Conservation (phyloP, 2,797 vertebrate species). For the Lepus townsendii region DNA sequence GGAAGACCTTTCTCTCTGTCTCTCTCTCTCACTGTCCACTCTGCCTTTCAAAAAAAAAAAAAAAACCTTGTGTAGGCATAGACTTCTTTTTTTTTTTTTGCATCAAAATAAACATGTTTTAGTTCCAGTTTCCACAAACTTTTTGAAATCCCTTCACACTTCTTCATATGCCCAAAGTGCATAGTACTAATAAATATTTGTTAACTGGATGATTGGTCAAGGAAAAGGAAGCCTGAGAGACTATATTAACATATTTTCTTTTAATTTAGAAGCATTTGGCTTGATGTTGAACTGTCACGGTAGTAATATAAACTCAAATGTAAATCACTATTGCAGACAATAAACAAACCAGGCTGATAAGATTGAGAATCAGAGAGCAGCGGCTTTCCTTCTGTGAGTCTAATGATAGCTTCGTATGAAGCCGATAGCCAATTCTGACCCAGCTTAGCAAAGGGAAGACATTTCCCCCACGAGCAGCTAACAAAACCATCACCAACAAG, state of each 20-base stretch:
- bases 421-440: neutral
- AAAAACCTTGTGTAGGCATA: too few species aligned
- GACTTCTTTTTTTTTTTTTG: too few species aligned
- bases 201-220: neutral
- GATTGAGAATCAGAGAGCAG: neutral
- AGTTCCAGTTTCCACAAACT: too few species aligned
- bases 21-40: too few species aligned
- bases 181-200: neutral
- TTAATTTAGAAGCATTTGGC: neutral
- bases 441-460: neutral
- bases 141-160: neutral
- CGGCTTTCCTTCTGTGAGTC: neutral
- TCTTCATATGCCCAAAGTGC: neutral
- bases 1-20: too few species aligned
- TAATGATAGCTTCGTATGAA: neutral
- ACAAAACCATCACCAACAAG: slow-evolving; percentile 45
- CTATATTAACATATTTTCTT: slow-evolving; percentile 12
- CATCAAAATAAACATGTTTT: too few species aligned
- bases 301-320: neutral
- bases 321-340: neutral
- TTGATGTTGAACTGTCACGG: slow-evolving; percentile 6
- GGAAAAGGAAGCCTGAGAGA: neutral
- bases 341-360: neutral
- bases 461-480: neutral
- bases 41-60: too few species aligned